Evolutionary conservation across 2,113 vertebrate species (phyloP), one percentile per base, ranked within the genome.

Genomic region (human): DNA sequence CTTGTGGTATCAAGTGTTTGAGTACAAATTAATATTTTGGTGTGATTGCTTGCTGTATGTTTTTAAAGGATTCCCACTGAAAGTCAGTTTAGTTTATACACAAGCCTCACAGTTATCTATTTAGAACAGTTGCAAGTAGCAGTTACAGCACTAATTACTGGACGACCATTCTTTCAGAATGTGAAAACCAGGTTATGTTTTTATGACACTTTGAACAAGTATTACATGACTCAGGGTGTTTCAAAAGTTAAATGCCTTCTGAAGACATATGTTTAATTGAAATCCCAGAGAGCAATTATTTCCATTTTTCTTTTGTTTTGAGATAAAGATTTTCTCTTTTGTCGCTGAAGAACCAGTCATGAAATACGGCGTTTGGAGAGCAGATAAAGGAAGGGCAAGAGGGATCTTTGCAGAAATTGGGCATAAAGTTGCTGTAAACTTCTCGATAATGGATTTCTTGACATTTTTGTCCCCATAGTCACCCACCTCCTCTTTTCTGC

Each of bases 21-120:
- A 97, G 96, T 81, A 55, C 95, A 98, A 98, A 97, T 96, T 97
- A 98, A 97, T 98, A 97, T 97, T 97, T 98, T 84, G 32, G 72
- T 96, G 96, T 91, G 97, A 89, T 97, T 90, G 85, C 92, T 93
- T 88, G 87, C 88, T 84, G n/a, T 94, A 91, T 96, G n/a, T 95
- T 97, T 97, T 98, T 90, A 83, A 93, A 97, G 80, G 87, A 94
- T 85, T 97, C 89, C 91, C 92, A 68, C 1, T 94, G 95, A 89
- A 97, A 97, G 92, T 90, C 55, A 64, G 27, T 96, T 96, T 92
- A 68, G 70, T 84, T 94, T 96, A 83, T 70, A 91, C 32, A 91
- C 32, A 82, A 93, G 59, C 32, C 52, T 96, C 70, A 17, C 40
- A 82, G 83, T 96, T 97, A 85, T 95, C 97, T 97, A 9, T 13